Conservation (phyloP, 2,888 invertebrate genomes). For the Chromoteleia sp. region DNA sequence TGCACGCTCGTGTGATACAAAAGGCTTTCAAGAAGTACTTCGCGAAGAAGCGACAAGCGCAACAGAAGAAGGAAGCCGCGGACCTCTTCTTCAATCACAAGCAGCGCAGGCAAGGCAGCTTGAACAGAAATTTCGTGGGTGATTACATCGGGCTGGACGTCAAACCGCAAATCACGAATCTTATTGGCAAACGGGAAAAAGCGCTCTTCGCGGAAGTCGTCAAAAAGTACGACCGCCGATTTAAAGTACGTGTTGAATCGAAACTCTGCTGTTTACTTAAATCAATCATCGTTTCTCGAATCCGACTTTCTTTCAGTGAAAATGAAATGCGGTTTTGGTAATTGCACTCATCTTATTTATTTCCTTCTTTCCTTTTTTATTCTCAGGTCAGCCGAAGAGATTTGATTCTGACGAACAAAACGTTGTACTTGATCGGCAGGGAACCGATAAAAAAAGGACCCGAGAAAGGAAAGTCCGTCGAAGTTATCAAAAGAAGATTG, state of each 20-base stretch:
- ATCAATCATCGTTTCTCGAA: conserved; percentile 27
- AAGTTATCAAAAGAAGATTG: conserved; percentile 87
- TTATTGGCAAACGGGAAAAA: conserved; percentile 88
- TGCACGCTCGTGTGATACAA: conserved; percentile 88
- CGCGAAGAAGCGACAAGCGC: conserved; percentile 86
- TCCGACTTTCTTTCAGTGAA: conserved; percentile 24
- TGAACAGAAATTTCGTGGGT: conserved; percentile 89
- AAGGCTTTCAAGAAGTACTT: conserved; percentile 88
- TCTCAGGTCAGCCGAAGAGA: conserved; percentile 86
- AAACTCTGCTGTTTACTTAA: conserved; percentile 29
- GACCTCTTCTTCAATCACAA: conserved; percentile 86
- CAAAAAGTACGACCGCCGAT: conserved; percentile 88
- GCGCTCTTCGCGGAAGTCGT: conserved; percentile 88
- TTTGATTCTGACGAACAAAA: conserved; percentile 87
- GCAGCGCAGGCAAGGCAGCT: conserved; percentile 87
- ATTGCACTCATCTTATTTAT: conserved; percentile 24
- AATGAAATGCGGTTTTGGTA: conserved; percentile 36
- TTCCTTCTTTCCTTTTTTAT: conserved; percentile 20
- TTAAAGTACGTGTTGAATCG: conserved; percentile 85
- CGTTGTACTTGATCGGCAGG: conserved; percentile 87
- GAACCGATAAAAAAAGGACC: conserved; percentile 88
- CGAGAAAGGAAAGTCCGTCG: conserved; percentile 87
- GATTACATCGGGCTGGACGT: conserved; percentile 89
- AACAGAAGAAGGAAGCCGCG: conserved; percentile 86
- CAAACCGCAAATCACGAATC: conserved; percentile 86